phyloP scores from a whole-genome alignment of 2,888 invertebrate species.

The Ecdyonurus torrentis region DNA sequence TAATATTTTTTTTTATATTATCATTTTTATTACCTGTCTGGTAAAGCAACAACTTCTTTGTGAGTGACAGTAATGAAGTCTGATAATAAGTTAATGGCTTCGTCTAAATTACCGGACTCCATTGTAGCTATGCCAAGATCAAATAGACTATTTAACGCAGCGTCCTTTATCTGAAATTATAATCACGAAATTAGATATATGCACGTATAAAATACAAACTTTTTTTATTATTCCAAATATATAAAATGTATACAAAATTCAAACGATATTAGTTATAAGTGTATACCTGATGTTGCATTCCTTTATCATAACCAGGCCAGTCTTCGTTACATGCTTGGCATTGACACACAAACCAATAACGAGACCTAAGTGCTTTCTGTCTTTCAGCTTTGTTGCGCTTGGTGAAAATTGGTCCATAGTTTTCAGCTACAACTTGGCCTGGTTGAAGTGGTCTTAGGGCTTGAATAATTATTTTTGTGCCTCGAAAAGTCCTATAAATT shows the following conservation, averaged over 20 bases:
- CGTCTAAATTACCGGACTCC: constrained; percentile 33
- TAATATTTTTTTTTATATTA: not conserved
- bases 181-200: too few species aligned
- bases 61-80: constrained; percentile 42
- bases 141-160: constrained; percentile 6
- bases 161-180: too few species aligned
- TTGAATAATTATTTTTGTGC: constrained; percentile 50
- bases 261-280: too few species aligned
- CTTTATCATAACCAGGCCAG: constrained; percentile 41
- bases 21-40: not conserved
- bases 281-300: too few species aligned
- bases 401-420: constrained; percentile 67
- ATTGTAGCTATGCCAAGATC: constrained; percentile 23
- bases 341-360: constrained; percentile 64
- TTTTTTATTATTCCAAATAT: too few species aligned
- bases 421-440: constrained; percentile 58
- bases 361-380: constrained; percentile 43
- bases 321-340: constrained; percentile 56
- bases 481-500: constrained; percentile 47
- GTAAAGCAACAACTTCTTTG: constrained; percentile 16
- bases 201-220: too few species aligned
- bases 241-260: too few species aligned
- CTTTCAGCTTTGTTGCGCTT: constrained; percentile 37
- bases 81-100: constrained; percentile 37
- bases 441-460: constrained; percentile 44